Base-by-base conservation (phyloP, 2,113 vertebrate species). In the Festucalex cinctus region DNA sequence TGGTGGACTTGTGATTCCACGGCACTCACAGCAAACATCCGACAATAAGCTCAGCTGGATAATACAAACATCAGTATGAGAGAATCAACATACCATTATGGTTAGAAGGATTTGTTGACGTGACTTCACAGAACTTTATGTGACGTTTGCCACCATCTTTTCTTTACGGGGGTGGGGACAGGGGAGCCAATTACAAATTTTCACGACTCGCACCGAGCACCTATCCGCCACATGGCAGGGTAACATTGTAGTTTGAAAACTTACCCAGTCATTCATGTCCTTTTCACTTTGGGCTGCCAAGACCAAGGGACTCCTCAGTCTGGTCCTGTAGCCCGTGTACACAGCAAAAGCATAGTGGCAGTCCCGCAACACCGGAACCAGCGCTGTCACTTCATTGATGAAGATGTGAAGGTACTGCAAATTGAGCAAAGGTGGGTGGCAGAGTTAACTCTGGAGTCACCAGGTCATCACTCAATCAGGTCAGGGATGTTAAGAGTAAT, bases 261-360 rank as follows among this genome's bases (percentile, higher is more conserved):
- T 70, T 91, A 99, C 97, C 97, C 97, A 99, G 88, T 96, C 94
- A 0, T 92, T 92, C 94, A 97, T 95, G 85, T 99, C 96, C 81
- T 95, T 91, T 39, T 97, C 93, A 0, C 93, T 96, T 39, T 90
- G 3, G 0, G 96, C 94, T 1, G 96, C 94, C 66, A 99, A 91
- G 7, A 95, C 88, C 80, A 98, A 91, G 0, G 97, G 97, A 94
- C 94, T 94, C 49, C 96, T 91, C 86, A 96, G 94, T 70, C 90
- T 94, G 0, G 95, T 99, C 85, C 91, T 91, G 68, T 98, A 94
- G 0, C 94, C 81, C 0, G 96, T 98, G 76, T 99, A 99, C 65
- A 99, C 87, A 3, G 95, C 94, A 46, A 98, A 95, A 65, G 93
- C 92, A 53, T 95, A 94, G 76, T 94, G 94, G 86, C 92, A 88